Base-by-base conservation (phyloP, 1,140 invertebrate genomes). In the Drosophila mojavensis region DNA sequence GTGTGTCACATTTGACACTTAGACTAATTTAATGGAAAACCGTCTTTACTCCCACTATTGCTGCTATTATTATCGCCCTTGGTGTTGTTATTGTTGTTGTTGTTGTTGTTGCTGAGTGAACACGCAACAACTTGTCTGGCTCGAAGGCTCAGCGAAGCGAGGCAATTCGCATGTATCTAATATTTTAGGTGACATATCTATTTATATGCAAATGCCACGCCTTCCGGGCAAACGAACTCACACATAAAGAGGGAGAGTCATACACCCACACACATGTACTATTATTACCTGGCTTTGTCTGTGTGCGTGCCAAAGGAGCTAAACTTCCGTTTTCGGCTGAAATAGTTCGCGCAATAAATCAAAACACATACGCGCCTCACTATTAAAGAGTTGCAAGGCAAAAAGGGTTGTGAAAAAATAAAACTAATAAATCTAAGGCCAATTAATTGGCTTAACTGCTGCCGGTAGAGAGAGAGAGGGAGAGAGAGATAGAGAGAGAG, bases 401-500 rank as follows among this genome's bases (percentile, higher is more conserved):
- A 11, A 5, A n/a, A 20, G 56, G 28, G 30, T 26, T 45, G 7
- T 26, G 47, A 59, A 88, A 39, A 86, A 86, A 86, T 56, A 64
- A 33, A 70, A 77, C 79, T 88, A 88, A 86, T 86, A 86, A 88
- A 86, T 86, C 79, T 86, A 79, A 69, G 66, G 83, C 83, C 83
- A 86, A 86, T 86, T 86, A 86, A 86, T 86, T 88, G 83, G 88
- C 83, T 88, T 86, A 86, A 88, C 79, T 88, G 83, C 75, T 81
- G 78, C 75, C 73, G 80, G 80, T 62, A 67, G 77, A 33, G 56
- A 47, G 75, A 51, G 20, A 24, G 20, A 24, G 3, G 3, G 20
- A 24, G 20, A 24, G 20, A 20, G 20, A n/a, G n/a, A n/a, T n/a
- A n/a, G 20, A 24, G 20, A 24, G 20, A 24, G 20, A 24, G 20